These are phyloP conservation scores for Cephus cinctus DNA, from an alignment of 1,140 invertebrate species.

Conservation along the genomic window DNA sequence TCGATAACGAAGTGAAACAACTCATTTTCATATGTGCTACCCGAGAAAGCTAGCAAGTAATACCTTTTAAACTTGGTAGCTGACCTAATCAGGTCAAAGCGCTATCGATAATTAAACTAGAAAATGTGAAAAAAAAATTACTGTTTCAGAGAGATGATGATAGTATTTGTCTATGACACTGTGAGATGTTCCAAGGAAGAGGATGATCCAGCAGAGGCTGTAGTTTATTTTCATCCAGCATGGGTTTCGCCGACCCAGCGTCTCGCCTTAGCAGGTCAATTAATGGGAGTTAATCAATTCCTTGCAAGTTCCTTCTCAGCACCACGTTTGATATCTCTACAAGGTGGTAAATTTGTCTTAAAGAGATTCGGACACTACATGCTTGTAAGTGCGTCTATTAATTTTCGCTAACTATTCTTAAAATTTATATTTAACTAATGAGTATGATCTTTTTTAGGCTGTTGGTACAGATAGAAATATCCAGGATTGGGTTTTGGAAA, in stretches of 20 bases:
- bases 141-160: conserved; percentile 76
- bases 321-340: conserved; percentile 71
- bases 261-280: conserved; percentile 75
- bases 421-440: conserved; percentile 14
- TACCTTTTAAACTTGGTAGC: background rate
- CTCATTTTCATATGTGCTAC: background rate
- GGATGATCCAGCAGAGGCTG: conserved; percentile 81
- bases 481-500: conserved; percentile 74
- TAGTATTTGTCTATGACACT: conserved; percentile 86
- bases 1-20: background rate
- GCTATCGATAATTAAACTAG: background rate
- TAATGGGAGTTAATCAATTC: conserved; percentile 80
- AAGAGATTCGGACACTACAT: conserved; percentile 76
- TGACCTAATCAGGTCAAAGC: background rate
- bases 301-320: conserved; percentile 70
- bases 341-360: conserved; percentile 83
- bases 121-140: conserved; percentile 25
- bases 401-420: conserved; percentile 13
- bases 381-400: conserved; percentile 60
- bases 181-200: conserved; percentile 72
- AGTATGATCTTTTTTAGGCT: conserved; percentile 57
- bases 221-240: conserved; percentile 84
- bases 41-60: background rate
- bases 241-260: conserved; percentile 82
- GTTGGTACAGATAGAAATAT: conserved; percentile 84